Conservation (phyloP, 2,797 vertebrate genomes). For the Linurgus olivaceus region DNA sequence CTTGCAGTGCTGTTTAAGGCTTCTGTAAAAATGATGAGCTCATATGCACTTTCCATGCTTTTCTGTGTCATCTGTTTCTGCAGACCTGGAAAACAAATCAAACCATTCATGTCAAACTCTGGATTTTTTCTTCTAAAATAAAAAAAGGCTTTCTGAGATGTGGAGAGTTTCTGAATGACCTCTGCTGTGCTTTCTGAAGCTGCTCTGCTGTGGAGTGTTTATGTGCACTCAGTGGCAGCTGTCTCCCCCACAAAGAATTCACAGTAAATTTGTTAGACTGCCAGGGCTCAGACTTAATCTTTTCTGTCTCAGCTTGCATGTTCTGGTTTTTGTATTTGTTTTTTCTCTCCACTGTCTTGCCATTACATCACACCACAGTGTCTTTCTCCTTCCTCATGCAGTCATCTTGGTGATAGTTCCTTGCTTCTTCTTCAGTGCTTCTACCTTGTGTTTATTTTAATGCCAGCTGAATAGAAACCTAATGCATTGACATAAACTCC, state of each 20-base stretch:
- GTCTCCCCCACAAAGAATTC: background rate
- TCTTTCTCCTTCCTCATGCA: background rate
- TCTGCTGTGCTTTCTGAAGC: background rate
- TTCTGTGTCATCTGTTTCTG: background rate
- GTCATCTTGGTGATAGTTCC: background rate
- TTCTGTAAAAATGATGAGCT: background rate
- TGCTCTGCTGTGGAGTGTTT: background rate
- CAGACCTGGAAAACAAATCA: conserved; percentile 5
- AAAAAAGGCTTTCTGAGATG: conserved; percentile 5
- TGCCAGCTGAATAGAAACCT: background rate
- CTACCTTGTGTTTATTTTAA: background rate
- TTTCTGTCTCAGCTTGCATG: background rate
- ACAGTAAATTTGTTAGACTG: background rate
- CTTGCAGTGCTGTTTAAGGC: background rate
- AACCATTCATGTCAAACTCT: background rate
- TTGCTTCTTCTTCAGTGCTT: background rate
- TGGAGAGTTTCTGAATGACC: conserved; percentile 2
- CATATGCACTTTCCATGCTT: background rate
- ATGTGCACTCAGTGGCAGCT: background rate
- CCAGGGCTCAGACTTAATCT: background rate
- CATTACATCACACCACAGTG: background rate
- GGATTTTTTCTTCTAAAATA: conserved; percentile 11
- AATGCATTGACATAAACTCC: background rate
- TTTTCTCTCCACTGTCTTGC: background rate
- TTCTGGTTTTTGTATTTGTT: background rate